Evolutionary conservation across 2,797 vertebrate species (phyloP).

Genomic region (Myoxocephalus aenaeus): DNA sequence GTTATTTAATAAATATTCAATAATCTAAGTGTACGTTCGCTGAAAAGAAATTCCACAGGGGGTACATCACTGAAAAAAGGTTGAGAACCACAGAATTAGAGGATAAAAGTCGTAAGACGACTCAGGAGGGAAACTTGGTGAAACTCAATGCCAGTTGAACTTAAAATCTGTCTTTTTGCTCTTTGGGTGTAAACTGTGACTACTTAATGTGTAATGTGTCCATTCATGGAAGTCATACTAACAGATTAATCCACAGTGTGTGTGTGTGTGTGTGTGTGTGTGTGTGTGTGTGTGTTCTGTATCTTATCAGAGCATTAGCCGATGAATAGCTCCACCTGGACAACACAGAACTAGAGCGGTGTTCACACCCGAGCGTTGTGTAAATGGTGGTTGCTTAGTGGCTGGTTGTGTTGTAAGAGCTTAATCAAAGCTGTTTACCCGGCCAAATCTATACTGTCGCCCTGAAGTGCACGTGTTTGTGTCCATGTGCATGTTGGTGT

Average conservation of each 20-base stretch:
- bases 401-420: conserved; percentile 51
- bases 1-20: too few species aligned
- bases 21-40: too few species aligned
- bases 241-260: conserved; percentile 45
- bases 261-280: conserved; percentile 52
- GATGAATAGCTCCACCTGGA: conserved; percentile 66
- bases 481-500: conserved; percentile 26
- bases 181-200: conserved; percentile 19
- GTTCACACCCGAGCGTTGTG: conserved; percentile 48
- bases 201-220: conserved; percentile 2
- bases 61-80: too few species aligned
- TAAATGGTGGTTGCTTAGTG: conserved; percentile 65
- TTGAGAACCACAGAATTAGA: background rate
- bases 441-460: conserved; percentile 30
- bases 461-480: conserved; percentile 25
- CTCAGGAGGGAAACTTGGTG: background rate
- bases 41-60: too few species aligned
- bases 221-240: background rate
- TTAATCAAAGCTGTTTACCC: conserved; percentile 51
- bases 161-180: conserved; percentile 22
- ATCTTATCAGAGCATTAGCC: conserved; percentile 72
- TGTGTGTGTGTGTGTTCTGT: conserved; percentile 22
- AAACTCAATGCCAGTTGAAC: background rate
- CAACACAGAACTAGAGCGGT: conserved; percentile 57
- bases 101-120: background rate